A percentile compares a stretch with the other conserved stretches of the same genome.
These are phyloP conservation scores for Oscheius sp. DNA, from an alignment of 2,888 invertebrate species.

Conservation along the genomic window DNA sequence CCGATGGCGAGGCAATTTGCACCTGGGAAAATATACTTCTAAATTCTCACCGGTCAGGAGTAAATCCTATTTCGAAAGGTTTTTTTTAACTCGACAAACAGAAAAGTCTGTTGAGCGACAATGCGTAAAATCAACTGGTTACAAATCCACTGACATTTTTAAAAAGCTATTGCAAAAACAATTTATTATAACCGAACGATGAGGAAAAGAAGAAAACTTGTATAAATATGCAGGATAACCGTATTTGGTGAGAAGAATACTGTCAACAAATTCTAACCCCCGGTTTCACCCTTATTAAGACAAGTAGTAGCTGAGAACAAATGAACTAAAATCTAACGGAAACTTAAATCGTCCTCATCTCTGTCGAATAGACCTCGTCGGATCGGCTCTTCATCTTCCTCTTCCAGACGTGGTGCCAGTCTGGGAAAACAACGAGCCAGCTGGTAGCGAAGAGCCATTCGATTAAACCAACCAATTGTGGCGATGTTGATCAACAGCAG, in stretches of 20 bases:
- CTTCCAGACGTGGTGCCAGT: not conserved
- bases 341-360: conserved; percentile 7
- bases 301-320: not conserved
- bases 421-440: not conserved
- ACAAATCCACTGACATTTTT: too few species aligned
- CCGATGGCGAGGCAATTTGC: too few species aligned
- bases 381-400: conserved; percentile 12
- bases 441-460: conserved; percentile 5
- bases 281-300: not conserved
- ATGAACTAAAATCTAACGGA: not conserved
- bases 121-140: too few species aligned
- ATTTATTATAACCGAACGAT: not conserved
- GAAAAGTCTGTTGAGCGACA: too few species aligned
- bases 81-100: too few species aligned
- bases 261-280: not conserved
- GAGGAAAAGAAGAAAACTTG: too few species aligned
- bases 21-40: too few species aligned
- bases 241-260: conserved; percentile 3
- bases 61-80: too few species aligned
- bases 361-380: not conserved
- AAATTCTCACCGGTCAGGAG: too few species aligned
- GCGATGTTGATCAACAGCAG: conserved; percentile 16
- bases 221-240: too few species aligned
- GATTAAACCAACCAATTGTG: conserved; percentile 19
- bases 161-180: not conserved